These are phyloP conservation scores for Lasiurus borealis DNA, from an alignment of 2,113 vertebrate genomes.

Conservation along the genomic window DNA sequence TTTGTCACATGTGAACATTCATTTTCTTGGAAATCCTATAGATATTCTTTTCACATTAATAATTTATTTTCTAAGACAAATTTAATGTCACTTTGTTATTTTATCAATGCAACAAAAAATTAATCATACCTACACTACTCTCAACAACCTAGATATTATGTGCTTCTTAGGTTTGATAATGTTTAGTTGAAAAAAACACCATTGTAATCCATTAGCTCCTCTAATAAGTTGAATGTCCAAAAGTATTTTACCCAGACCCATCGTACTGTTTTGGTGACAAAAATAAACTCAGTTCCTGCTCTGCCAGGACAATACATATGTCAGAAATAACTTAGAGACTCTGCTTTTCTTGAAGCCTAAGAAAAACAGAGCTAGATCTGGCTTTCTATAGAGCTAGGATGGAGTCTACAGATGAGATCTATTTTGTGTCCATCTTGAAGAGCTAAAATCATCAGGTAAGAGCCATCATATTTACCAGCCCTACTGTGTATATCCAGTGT, in stretches of 20 bases:
- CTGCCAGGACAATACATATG: neutral
- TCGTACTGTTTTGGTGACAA: constrained; percentile 4
- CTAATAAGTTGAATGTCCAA: neutral
- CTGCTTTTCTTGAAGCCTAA: neutral
- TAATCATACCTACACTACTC: constrained; percentile 46
- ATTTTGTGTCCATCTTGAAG: neutral
- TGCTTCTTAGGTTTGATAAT: neutral
- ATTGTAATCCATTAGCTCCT: neutral
- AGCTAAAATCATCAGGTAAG: neutral
- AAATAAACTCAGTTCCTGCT: neutral
- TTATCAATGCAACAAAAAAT: constrained; percentile 53
- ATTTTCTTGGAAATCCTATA: neutral
- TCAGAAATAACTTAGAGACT: neutral
- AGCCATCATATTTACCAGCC: neutral
- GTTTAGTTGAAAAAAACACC: neutral
- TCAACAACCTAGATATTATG: neutral
- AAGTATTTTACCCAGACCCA: constrained; percentile 7
- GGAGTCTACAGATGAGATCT: neutral
- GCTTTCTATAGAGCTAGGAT: neutral
- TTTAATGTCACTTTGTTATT: neutral
- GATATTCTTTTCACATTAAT: neutral
- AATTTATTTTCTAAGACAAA: neutral
- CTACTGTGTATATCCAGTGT: neutral
- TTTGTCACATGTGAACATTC: neutral
- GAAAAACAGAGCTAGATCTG: neutral